A percentile compares a stretch with the other conserved stretches of the same genome.
Evolutionary conservation across 2,113 vertebrate genomes (phyloP).

Genomic region (Eidolon helvum): DNA sequence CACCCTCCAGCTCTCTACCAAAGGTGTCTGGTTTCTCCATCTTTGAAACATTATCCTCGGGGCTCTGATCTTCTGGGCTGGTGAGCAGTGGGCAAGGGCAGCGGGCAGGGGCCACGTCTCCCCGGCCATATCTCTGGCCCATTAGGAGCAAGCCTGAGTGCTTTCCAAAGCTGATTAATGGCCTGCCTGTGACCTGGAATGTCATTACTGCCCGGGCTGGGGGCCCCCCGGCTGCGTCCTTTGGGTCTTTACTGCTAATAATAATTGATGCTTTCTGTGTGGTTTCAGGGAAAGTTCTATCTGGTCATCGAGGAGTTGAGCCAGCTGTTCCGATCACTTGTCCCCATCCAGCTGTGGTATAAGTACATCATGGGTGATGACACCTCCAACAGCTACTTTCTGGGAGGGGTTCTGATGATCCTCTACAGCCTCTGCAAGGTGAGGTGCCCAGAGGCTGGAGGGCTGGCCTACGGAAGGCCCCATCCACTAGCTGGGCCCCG

Average conservation of each 20-base stretch:
- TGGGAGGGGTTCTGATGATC: slow-evolving; percentile 94
- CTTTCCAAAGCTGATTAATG: slow-evolving; percentile 66
- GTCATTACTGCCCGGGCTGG: slow-evolving; percentile 21
- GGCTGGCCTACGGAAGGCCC: neutral
- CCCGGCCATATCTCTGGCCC: slow-evolving; percentile 17
- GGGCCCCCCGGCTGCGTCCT: slow-evolving; percentile 5
- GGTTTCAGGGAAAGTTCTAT: slow-evolving; percentile 94
- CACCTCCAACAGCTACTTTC: slow-evolving; percentile 94
- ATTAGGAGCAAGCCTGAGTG: slow-evolving; percentile 28
- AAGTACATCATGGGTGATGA: slow-evolving; percentile 98
- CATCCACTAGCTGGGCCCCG: neutral
- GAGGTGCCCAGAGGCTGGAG: neutral
- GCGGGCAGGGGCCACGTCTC: slow-evolving; percentile 34
- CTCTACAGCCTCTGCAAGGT: slow-evolving; percentile 98
- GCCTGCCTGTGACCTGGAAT: slow-evolving; percentile 22
- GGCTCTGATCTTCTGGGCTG: slow-evolving; percentile 12
- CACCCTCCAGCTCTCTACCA: neutral
- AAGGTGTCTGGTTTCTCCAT: slow-evolving; percentile 11
- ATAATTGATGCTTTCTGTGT: slow-evolving; percentile 57
- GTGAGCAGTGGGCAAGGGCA: neutral
- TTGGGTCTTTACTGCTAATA: slow-evolving; percentile 31
- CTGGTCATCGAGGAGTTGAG: slow-evolving; percentile 97
- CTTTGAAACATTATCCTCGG: neutral
- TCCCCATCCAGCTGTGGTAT: slow-evolving; percentile 99
- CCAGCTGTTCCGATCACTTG: slow-evolving; percentile 96